Conservation (phyloP, 30 jellyfish, hydroid and myxozoan genomes). For the Aurelia coerulea region DNA sequence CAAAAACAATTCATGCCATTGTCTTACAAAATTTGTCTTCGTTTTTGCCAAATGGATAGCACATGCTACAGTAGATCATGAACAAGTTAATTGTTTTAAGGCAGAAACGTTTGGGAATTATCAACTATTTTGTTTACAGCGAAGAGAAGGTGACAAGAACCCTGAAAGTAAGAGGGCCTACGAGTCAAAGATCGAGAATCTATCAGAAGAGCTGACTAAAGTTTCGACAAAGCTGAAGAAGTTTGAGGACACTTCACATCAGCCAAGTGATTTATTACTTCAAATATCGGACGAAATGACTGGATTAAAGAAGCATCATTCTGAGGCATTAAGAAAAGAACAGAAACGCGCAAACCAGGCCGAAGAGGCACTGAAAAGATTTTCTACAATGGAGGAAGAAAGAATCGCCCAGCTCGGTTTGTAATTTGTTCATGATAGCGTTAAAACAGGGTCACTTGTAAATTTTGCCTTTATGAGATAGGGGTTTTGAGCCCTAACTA, state of each 20-base stretch:
- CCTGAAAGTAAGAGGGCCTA: conserved; percentile 34
- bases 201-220: conserved; percentile 69
- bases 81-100: too few relatives aligned
- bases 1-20: too few relatives aligned
- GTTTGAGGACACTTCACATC: conserved; percentile 48
- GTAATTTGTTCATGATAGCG: background rate
- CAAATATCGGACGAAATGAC: conserved; percentile 76
- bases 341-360: conserved; percentile 88
- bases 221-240: conserved; percentile 54
- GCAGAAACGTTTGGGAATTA: too few relatives aligned
- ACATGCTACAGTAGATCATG: too few relatives aligned
- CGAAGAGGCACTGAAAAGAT: conserved; percentile 75
- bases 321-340: conserved; percentile 67
- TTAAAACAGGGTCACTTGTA: too few relatives aligned
- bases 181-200: conserved; percentile 62
- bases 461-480: too few relatives aligned
- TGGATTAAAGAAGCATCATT: conserved; percentile 61
- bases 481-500: too few relatives aligned
- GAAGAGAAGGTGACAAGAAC: conserved; percentile 44
- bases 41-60: too few relatives aligned
- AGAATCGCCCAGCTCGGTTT: conserved; percentile 89
- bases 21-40: too few relatives aligned
- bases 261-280: conserved; percentile 59
- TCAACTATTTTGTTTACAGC: background rate
- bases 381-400: conserved; percentile 77